A percentile compares a stretch with the other conserved stretches of the same genome.
Evolutionary conservation across 2,888 invertebrate species (phyloP).

Genomic region (Leucoptera coffeella): DNA sequence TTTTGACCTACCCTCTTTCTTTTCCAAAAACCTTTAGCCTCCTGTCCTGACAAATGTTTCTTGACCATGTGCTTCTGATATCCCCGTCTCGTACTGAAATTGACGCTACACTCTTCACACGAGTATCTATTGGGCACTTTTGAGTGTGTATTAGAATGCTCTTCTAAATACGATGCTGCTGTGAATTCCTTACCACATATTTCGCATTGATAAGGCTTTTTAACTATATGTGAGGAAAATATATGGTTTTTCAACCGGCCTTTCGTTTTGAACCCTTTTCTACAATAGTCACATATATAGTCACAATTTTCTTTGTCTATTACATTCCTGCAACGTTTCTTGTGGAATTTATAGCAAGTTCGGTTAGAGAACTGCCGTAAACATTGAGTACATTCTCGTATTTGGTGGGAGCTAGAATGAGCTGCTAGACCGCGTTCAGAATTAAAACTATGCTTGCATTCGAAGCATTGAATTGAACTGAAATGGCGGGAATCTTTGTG

Average conservation of each 20-base stretch:
- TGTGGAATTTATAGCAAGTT: slow-evolving; percentile 14
- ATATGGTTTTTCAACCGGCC: slow-evolving; percentile 13
- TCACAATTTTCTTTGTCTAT: neutral
- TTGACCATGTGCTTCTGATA: slow-evolving; percentile 12
- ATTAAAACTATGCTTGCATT: slow-evolving; percentile 13
- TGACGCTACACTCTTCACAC: slow-evolving; percentile 14
- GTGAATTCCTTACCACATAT: slow-evolving; percentile 17
- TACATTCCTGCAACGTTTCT: slow-evolving; percentile 7
- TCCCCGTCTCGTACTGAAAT: slow-evolving; percentile 16
- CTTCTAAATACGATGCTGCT: slow-evolving; percentile 12
- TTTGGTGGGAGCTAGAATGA: slow-evolving; percentile 13
- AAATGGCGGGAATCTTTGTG: too few relatives aligned
- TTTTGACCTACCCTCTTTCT: neutral
- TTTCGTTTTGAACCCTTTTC: slow-evolving; percentile 12
- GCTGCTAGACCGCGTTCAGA: slow-evolving; percentile 8
- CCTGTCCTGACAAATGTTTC: too few relatives aligned
- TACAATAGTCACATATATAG: slow-evolving; percentile 20
- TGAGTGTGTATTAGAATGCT: slow-evolving; percentile 17
- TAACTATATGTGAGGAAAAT: slow-evolving; percentile 10
- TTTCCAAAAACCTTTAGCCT: too few relatives aligned
- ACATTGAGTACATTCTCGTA: slow-evolving; percentile 12
- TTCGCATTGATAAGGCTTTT: slow-evolving; percentile 13
- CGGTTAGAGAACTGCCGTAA: slow-evolving; percentile 12
- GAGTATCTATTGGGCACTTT: slow-evolving; percentile 13
- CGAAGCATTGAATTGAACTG: too few relatives aligned